Base-by-base conservation (phyloP, 2,113 vertebrate genomes). In the Picathartes gymnocephalus region DNA sequence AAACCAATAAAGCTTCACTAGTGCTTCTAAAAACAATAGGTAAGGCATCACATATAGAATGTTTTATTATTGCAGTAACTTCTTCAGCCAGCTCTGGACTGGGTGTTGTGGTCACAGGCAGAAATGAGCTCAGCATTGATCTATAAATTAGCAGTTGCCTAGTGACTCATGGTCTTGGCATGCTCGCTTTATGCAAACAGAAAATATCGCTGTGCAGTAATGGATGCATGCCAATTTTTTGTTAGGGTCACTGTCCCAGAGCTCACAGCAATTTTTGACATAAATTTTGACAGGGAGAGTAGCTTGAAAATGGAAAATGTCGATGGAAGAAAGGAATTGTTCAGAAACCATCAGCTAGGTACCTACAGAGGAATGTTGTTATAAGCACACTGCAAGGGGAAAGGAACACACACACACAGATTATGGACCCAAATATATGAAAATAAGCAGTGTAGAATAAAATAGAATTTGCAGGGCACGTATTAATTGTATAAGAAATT, bases 61-160 rank as follows among this genome's bases (percentile, higher is more conserved):
- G 5, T 54, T 93, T 90, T 91, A 66, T 83, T 68, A 77, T 64
- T 89, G 76, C 80, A 84, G 72, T 68, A 56, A 51, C 58, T 86
- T 76, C 81, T 90, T 53, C 88, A 77, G 62, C 74, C 82, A 86
- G 58, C 68, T 90, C 68, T 58, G 82, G 62, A 20, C 76, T 1
- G 35, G 76, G 64, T 62, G 64, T 83, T 4, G 11, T 58, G 71
- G 60, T 95, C 81, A 60, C 60, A 86, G 56, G 16, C 39, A 93
- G 86, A 83, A 90, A 86, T 81, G 92, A 97, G 68, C 91, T 93
- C 90, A 95, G 86, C 86, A 92, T 33, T 90, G 88, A 93, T 96
- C 91, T 90, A 66, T 78, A 97, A 94, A 97, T 92, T 90, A 97
- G 79, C 92, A 90, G 95, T 96, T 93, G 88, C 93, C 58, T 90